Evolutionary conservation across 2,888 invertebrate species (phyloP).

Genomic region (Mythimna pallens): DNA sequence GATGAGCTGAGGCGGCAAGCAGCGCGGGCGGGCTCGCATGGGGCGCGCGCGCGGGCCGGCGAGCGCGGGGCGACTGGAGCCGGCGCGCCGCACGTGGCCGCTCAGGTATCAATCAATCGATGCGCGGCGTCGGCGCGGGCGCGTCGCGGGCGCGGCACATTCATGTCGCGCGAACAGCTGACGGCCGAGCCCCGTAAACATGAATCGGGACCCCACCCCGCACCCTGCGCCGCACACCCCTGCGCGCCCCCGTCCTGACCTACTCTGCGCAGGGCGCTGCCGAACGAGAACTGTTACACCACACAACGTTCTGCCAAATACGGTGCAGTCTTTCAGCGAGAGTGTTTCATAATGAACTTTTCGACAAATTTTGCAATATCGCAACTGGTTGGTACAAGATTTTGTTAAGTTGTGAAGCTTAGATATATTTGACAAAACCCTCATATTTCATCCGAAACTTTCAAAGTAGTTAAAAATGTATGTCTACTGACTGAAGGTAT

Average conservation of each 20-base stretch:
- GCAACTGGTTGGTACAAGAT: constrained; percentile 28
- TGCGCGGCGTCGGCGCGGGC: constrained; percentile 75
- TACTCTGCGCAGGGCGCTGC: constrained; percentile 74
- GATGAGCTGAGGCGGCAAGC: constrained; percentile 75
- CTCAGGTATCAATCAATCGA: constrained; percentile 89
- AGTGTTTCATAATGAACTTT: constrained; percentile 18
- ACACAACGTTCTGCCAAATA: constrained; percentile 40
- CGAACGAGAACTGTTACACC: constrained; percentile 58
- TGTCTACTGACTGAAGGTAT: neutral
- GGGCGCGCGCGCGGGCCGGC: constrained; percentile 81
- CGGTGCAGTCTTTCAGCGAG: constrained; percentile 41
- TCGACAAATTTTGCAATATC: constrained; percentile 24
- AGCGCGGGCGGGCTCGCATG: constrained; percentile 75
- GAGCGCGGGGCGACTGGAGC: constrained; percentile 82
- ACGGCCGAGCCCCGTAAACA: constrained; percentile 88
- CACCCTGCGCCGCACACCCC: constrained; percentile 61
- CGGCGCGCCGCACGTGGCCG: constrained; percentile 77
- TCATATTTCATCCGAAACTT: neutral
- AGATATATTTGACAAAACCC: neutral
- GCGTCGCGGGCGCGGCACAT: constrained; percentile 87
- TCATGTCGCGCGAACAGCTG: constrained; percentile 89
- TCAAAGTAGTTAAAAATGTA: too few relatives aligned
- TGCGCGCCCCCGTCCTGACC: constrained; percentile 68
- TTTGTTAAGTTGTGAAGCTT: neutral
- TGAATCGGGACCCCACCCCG: constrained; percentile 81